Conservation (phyloP, 2,888 invertebrate species). For the Endomychus coccineus region DNA sequence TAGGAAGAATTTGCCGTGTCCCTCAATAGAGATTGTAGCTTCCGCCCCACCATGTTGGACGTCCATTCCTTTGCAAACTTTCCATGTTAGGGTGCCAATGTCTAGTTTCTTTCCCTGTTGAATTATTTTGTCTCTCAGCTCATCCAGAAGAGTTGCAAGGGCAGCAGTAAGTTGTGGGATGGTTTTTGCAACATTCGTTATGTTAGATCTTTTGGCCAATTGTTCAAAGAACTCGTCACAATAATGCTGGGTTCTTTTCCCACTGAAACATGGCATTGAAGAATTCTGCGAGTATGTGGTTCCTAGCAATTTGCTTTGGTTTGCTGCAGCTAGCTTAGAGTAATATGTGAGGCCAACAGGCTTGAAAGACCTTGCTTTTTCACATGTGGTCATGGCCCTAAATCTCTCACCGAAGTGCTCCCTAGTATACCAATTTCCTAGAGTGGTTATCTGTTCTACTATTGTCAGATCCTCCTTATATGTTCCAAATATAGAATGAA, state of each 20-base stretch:
- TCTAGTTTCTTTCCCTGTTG: no score
- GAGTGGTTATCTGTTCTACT: conserved; percentile 9
- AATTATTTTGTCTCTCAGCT: no score
- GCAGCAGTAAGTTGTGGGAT: no score
- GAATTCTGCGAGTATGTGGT: conserved; percentile 3
- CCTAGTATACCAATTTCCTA: conserved; percentile 12
- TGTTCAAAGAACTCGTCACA: conserved; percentile 5
- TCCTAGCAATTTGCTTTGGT: conserved; percentile 1
- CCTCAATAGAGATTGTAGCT: no score
- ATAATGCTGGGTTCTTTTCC: conserved; percentile 4
- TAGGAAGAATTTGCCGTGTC: no score
- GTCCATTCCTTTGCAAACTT: no score
- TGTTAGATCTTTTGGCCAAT: no score
- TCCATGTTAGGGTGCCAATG: no score
- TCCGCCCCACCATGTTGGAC: no score
- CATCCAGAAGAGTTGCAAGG: no score
- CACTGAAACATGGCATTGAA: background rate
- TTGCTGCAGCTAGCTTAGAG: conserved; percentile 9
- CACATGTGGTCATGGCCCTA: conserved; percentile 1
- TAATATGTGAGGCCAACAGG: conserved; percentile 1
- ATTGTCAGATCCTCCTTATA: conserved; percentile 17
- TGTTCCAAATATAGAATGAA: conserved; percentile 16
- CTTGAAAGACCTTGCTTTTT: background rate
- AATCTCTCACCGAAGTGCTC: conserved; percentile 11
- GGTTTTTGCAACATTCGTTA: no score